A percentile compares a stretch with the other conserved stretches of the same genome.
Evolutionary conservation across 2,797 vertebrate genomes (phyloP).

Genomic region (Limnodromus scolopaceus): DNA sequence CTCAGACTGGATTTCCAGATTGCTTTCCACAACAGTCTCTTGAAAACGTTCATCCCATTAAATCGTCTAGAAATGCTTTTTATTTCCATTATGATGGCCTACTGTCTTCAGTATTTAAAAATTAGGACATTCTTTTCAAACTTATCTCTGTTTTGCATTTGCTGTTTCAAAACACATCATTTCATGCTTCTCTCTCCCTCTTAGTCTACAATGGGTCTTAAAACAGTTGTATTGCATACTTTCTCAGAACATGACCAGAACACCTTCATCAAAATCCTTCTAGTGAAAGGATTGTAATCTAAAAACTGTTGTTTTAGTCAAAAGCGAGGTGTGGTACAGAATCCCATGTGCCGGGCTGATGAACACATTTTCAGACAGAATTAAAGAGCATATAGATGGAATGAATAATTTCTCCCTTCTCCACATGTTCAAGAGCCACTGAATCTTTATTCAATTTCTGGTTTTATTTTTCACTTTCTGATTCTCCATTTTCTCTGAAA

Average conservation of each 20-base stretch:
- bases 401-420: not conserved
- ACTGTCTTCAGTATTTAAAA: not conserved
- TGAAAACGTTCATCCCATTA: not conserved
- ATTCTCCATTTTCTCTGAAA: not conserved
- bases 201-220: not conserved
- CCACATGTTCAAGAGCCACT: not conserved
- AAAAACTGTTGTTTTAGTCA: not conserved
- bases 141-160: not conserved
- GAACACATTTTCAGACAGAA: not conserved
- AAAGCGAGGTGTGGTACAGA: not conserved
- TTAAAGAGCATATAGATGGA: not conserved
- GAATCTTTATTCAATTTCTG: not conserved
- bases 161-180: not conserved
- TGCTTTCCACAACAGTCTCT: not conserved
- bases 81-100: not conserved
- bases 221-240: not conserved
- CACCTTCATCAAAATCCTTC: not conserved
- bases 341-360: not conserved
- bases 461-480: not conserved
- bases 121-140: not conserved
- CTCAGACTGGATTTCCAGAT: not conserved
- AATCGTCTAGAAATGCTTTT: conserved; percentile 6
- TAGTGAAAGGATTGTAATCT: not conserved
- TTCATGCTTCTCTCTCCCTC: not conserved
- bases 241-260: not conserved